Percentiles rank a stretch among this genome's conserved stretches.
Evolutionary conservation across 1,140 invertebrate species (phyloP).

Genomic region (Neuroterus valhalla): DNA sequence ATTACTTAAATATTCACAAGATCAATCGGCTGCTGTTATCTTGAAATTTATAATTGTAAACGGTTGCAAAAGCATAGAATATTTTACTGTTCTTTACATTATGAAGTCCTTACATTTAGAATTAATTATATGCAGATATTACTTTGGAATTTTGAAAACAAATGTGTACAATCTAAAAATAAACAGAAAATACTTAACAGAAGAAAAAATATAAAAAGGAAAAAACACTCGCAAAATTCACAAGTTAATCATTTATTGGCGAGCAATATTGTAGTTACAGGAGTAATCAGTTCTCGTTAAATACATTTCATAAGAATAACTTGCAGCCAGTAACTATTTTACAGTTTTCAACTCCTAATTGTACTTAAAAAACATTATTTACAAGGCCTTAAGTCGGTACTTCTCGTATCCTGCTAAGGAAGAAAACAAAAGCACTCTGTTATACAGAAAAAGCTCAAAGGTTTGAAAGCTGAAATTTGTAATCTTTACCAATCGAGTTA

Average conservation of each 20-base stretch:
- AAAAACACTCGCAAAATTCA: not conserved
- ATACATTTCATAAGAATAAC: slow-evolving; percentile 30
- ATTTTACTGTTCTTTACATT: slow-evolving; percentile 20
- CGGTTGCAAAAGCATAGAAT: too few species aligned
- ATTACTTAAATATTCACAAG: too few species aligned
- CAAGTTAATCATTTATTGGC: not conserved
- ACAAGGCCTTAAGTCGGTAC: too few species aligned
- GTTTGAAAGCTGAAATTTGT: too few species aligned
- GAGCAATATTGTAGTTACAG: not conserved
- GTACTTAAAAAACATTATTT: not conserved
- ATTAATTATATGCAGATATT: not conserved
- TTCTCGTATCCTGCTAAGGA: too few species aligned
- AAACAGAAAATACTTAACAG: not conserved
- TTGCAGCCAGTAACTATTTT: not conserved
- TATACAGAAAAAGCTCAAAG: too few species aligned
- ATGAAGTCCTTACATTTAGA: slow-evolving; percentile 37
- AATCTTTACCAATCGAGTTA: too few species aligned
- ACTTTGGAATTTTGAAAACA: too few species aligned
- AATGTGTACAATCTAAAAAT: not conserved
- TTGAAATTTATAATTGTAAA: too few species aligned
- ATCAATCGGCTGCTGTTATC: too few species aligned
- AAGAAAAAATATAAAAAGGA: not conserved
- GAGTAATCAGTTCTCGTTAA: slow-evolving; percentile 31
- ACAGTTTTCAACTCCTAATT: not conserved
- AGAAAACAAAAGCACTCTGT: too few species aligned